Conservation (phyloP, 1,140 invertebrate species). For the Panonychus citri region DNA sequence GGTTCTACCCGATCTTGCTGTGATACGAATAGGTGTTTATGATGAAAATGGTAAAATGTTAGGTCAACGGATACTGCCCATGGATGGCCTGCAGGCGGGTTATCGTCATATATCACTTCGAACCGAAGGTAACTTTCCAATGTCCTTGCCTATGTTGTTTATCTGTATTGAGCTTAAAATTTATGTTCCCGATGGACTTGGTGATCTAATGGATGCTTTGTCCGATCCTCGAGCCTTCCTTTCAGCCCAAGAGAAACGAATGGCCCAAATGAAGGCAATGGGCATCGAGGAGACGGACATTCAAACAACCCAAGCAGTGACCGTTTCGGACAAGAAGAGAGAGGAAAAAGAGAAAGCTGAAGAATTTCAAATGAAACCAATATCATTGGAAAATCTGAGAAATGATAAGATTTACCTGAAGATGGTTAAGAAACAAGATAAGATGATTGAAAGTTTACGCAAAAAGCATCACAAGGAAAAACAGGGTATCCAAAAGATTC, state of each 20-base stretch:
- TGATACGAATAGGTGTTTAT: slow-evolving; percentile 90
- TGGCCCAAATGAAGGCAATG: slow-evolving; percentile 76
- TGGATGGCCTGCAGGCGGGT: slow-evolving; percentile 89
- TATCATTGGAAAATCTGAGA: slow-evolving; percentile 66
- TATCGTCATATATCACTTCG: slow-evolving; percentile 91
- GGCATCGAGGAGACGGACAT: slow-evolving; percentile 64
- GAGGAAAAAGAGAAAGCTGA: slow-evolving; percentile 13
- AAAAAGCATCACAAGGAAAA: slow-evolving; percentile 87
- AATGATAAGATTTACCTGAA: slow-evolving; percentile 84
- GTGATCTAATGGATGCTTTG: slow-evolving; percentile 90
- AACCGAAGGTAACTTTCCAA: slow-evolving; percentile 95
- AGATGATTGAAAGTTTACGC: slow-evolving; percentile 70
- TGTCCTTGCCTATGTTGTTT: slow-evolving; percentile 94
- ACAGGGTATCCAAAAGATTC: slow-evolving; percentile 65
- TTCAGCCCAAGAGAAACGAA: slow-evolving; percentile 60
- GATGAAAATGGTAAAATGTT: slow-evolving; percentile 92
- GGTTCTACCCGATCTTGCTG: slow-evolving; percentile 89
- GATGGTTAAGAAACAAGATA: slow-evolving; percentile 81
- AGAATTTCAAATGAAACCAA: slow-evolving; percentile 55
- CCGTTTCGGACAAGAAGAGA: background rate
- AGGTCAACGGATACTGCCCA: slow-evolving; percentile 84
- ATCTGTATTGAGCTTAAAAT: slow-evolving; percentile 98
- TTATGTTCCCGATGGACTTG: slow-evolving; percentile 96
- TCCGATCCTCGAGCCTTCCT: slow-evolving; percentile 83
- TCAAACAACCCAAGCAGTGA: slow-evolving; percentile 16